Base-by-base conservation (phyloP, 2,888 invertebrate species). In the Deilephila porcellus region DNA sequence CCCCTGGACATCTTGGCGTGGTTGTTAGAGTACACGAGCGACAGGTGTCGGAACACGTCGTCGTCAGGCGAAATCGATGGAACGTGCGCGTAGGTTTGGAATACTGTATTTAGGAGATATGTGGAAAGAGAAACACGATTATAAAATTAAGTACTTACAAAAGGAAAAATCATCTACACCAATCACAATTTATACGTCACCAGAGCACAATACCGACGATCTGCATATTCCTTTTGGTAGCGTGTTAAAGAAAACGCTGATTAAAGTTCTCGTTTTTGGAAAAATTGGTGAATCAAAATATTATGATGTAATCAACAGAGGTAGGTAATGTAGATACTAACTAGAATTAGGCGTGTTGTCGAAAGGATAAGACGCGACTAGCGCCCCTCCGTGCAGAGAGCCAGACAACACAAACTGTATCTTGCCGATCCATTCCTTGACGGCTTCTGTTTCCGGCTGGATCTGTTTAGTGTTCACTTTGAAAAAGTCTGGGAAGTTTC, bases 331-430 rank as follows among this genome's bases (percentile, higher is more conserved):
- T 77, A 60, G 75, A 82, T 75, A 86, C 86, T 97, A 97, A 98
- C 98, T 97, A 92, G 98, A 97, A 95, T 97, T 98, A 29, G 98
- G 98, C 5, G 98, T 98, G 90, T 98, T 99, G 91, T 99, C 99
- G 90, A 98, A 99, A 0, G 99, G 99, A 91, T 99, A 99, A 85
- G 98, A 99, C 64, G 98, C 99, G 19, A 99, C 99, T 76, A 99
- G 94, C 0, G 98, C 98, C 64, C 99, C 99, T 0, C 99, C 99
- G 89, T 99, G 99, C 73, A 99, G 95, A 80, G 98, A 98, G 67
- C 98, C 99, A 0, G 99, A 99, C 53, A 99, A 94, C 17, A 99
- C 98, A 88, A 99, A 99, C 90, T 98, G 98, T 75, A 97, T 98
- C 90, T 98, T 97, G 77, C 97, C 97, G 76, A 98, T 96, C 99